Evolutionary conservation across 2,797 vertebrate species (phyloP).

Genomic region (Megalops cyprinoides): DNA sequence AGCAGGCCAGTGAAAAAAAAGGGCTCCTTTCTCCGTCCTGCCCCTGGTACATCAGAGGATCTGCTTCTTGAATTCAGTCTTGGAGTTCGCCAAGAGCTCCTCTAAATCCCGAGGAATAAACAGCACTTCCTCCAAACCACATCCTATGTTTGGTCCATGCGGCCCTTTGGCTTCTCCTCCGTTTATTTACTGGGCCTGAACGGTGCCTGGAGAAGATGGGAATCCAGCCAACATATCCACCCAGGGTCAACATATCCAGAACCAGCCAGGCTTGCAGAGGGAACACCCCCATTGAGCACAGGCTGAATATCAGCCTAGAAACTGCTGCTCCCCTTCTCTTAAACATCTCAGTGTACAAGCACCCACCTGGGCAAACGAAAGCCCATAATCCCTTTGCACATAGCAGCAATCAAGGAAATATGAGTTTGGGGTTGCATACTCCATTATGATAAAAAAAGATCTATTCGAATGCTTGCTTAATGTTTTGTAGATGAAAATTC

Average conservation of each 20-base stretch:
- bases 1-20: background rate
- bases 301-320: constrained; percentile 39
- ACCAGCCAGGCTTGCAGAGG: constrained; percentile 35
- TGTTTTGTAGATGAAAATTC: constrained; percentile 63
- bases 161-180: constrained; percentile 19
- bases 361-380: constrained; percentile 29
- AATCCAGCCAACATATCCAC: constrained; percentile 34
- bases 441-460: no score
- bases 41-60: background rate
- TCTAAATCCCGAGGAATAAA: constrained; percentile 28
- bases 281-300: no score
- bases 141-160: constrained; percentile 20
- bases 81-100: constrained; percentile 1
- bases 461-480: no score
- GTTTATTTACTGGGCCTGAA: constrained; percentile 25
- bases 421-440: no score
- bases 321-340: constrained; percentile 41
- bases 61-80: constrained; percentile 8
- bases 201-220: constrained; percentile 1
- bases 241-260: constrained; percentile 27
- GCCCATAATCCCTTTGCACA: constrained; percentile 13
- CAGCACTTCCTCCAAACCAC: constrained; percentile 32
- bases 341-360: constrained; percentile 34
- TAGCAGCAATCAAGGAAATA: no score
- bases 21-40: background rate